A percentile compares a stretch with the other conserved stretches of the same genome.
These are phyloP conservation scores for Drosophila auraria DNA, from an alignment of 1,140 invertebrate species.

Conservation along the genomic window DNA sequence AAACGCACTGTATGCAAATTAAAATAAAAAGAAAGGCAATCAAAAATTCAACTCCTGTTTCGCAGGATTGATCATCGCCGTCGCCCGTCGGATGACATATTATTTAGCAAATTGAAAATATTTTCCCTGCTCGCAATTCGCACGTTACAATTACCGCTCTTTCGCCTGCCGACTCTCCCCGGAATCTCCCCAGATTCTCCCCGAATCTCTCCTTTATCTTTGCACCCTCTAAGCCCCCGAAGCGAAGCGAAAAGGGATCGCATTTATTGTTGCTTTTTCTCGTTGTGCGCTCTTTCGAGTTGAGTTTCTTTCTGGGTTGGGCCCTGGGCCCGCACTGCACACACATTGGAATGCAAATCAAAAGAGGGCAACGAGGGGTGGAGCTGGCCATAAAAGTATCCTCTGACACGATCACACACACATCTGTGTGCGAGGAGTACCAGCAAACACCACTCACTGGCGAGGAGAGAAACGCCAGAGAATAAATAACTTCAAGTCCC, in stretches of 20 bases:
- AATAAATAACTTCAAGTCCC: conserved; percentile 71
- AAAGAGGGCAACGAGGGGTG: conserved; percentile 22
- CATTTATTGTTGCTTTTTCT: conserved; percentile 34
- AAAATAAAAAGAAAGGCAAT: conserved; percentile 66
- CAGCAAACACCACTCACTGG: conserved; percentile 4
- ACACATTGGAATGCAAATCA: conserved; percentile 82
- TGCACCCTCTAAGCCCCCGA: conserved; percentile 40
- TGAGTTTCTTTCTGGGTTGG: conserved; percentile 64
- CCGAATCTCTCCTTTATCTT: conserved; percentile 3
- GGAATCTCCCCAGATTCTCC: not conserved
- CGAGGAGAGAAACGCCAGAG: conserved; percentile 45
- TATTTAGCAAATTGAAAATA: conserved; percentile 78
- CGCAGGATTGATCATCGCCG: conserved; percentile 73
- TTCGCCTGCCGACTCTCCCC: conserved; percentile 12
- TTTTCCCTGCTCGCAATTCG: conserved; percentile 65
- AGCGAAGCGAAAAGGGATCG: conserved; percentile 50
- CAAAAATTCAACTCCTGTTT: conserved; percentile 78
- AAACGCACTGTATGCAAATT: conserved; percentile 56
- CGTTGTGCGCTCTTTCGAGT: conserved; percentile 1
- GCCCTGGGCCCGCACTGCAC: conserved; percentile 47
- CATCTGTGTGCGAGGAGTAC: not conserved
- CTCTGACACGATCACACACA: conserved; percentile 57
- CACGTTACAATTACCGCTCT: conserved; percentile 74
- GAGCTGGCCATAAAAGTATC: conserved; percentile 74
- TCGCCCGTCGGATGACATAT: conserved; percentile 73